Conservation (phyloP, 2,797 vertebrate species). For the Malurus leucopterus region DNA sequence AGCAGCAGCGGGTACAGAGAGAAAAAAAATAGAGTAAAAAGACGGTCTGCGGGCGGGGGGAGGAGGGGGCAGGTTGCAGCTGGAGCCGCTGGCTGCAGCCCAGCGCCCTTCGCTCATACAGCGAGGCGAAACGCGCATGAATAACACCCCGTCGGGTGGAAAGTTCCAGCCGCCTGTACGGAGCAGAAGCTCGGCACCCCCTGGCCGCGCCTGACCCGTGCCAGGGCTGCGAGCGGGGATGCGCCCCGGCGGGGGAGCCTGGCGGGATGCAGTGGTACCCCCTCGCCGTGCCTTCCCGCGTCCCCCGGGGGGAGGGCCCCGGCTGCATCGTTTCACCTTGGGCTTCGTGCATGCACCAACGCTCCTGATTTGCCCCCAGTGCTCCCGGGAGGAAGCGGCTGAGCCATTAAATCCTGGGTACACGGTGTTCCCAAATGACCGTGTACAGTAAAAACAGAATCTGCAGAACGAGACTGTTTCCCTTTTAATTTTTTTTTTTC, state of each 20-base stretch:
- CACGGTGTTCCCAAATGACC: background rate
- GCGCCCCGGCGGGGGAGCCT: background rate
- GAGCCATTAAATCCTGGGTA: background rate
- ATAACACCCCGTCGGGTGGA: background rate
- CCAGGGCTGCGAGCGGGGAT: background rate
- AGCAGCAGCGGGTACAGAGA: no score
- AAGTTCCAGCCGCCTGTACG: background rate
- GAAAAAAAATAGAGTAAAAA: background rate
- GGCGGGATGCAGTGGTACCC: background rate
- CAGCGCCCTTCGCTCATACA: background rate
- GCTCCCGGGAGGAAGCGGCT: background rate
- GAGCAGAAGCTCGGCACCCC: background rate
- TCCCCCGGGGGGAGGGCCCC: background rate
- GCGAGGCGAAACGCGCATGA: background rate
- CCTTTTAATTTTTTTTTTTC: background rate
- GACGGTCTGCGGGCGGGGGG: background rate
- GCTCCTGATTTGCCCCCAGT: background rate
- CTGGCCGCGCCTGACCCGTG: background rate
- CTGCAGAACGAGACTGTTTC: background rate
- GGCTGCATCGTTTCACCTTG: background rate
- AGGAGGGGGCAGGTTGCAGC: background rate
- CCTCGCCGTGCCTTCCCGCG: background rate
- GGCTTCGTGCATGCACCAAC: background rate
- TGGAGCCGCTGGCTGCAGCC: background rate
- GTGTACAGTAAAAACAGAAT: background rate